These are phyloP conservation scores for Stichodactyla helianthus DNA, from an alignment of 64 coral and sea anemone genomes.

Conservation along the genomic window DNA sequence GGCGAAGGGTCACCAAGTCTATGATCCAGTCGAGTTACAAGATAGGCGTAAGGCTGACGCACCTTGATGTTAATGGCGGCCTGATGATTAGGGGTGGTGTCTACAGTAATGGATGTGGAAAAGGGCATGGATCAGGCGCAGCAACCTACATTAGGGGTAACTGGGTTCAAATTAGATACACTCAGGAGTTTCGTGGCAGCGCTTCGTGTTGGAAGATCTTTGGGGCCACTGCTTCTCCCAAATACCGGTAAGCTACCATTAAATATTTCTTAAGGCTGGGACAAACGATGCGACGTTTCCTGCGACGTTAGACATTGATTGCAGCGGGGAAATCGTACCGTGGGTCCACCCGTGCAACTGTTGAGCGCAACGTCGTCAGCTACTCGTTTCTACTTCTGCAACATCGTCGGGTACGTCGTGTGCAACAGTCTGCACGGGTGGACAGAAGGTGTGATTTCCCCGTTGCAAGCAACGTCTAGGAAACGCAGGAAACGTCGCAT, in stretches of 20 bases:
- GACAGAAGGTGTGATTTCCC: too few species aligned
- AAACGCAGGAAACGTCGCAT: too few species aligned
- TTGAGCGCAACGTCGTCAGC: too few species aligned
- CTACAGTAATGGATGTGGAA: conserved; percentile 42
- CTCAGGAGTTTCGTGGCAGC: conserved; percentile 53
- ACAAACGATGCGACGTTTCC: too few species aligned
- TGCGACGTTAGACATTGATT: too few species aligned
- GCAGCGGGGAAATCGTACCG: too few species aligned
- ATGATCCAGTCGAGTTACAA: conserved; percentile 22
- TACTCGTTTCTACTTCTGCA: too few species aligned
- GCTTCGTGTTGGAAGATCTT: conserved; percentile 75
- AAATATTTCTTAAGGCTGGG: too few species aligned
- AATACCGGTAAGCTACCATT: not conserved
- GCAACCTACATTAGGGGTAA: conserved; percentile 37
- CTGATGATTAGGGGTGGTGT: conserved; percentile 37
- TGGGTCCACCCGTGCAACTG: too few species aligned
- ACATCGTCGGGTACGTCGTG: too few species aligned
- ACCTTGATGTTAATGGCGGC: not conserved
- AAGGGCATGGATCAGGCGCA: not conserved
- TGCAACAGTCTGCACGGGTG: too few species aligned
- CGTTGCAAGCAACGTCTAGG: too few species aligned
- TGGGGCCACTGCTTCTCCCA: conserved; percentile 10
- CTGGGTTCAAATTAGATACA: conserved; percentile 64
- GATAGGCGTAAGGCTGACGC: conserved; percentile 18
- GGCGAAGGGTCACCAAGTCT: conserved; percentile 28